Evolutionary conservation across 2,888 invertebrate species (phyloP).

Genomic region (Colostygia pectinataria): DNA sequence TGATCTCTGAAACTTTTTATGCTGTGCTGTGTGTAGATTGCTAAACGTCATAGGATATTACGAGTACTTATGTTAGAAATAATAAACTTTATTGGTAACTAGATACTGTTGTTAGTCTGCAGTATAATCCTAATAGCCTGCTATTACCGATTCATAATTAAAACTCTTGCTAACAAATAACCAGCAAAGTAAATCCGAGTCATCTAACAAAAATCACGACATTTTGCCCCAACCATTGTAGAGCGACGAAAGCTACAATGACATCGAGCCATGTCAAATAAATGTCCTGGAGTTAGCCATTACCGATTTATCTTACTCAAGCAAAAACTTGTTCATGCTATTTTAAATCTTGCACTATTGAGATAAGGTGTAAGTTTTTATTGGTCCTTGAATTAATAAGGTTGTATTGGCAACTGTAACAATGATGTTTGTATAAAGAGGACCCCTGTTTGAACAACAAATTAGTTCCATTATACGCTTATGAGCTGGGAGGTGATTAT

Average conservation of each 20-base stretch:
- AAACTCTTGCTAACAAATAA: slow-evolving; percentile 29
- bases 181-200: slow-evolving; percentile 57
- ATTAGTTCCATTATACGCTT: slow-evolving; percentile 80
- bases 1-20: too few relatives aligned
- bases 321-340: slow-evolving; percentile 19
- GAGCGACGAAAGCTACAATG: slow-evolving; percentile 59
- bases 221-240: slow-evolving; percentile 44
- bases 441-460: slow-evolving; percentile 80
- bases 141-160: slow-evolving; percentile 29
- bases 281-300: slow-evolving; percentile 60
- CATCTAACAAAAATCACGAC: slow-evolving; percentile 61
- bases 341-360: slow-evolving; percentile 31
- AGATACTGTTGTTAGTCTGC: not conserved
- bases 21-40: too few relatives aligned
- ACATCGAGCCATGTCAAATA: slow-evolving; percentile 73
- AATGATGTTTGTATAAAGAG: slow-evolving; percentile 69
- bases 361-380: slow-evolving; percentile 8
- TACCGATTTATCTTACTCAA: slow-evolving; percentile 29
- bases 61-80: too few relatives aligned
- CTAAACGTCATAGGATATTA: too few relatives aligned
- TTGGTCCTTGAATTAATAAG: not conserved
- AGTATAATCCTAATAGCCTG: slow-evolving; percentile 12
- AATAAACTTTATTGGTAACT: too few relatives aligned
- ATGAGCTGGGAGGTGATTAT: slow-evolving; percentile 64
- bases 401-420: slow-evolving; percentile 44